Evolutionary conservation across 2,888 invertebrate genomes (phyloP).

Genomic region (Microctonus hyperodae): DNA sequence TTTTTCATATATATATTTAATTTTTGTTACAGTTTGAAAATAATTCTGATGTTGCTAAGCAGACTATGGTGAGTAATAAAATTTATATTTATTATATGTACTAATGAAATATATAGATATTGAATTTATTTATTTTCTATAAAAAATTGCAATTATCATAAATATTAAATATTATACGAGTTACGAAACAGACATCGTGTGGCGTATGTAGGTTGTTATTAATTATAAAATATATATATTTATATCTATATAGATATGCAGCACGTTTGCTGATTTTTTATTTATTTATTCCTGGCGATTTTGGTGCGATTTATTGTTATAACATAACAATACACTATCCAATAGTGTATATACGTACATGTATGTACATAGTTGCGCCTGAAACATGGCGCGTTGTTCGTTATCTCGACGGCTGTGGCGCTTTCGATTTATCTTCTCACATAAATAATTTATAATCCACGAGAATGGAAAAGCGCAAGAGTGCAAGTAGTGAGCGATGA

Average conservation of each 20-base stretch:
- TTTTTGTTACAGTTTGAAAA: slow-evolving; percentile 32
- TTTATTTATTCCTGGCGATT: slow-evolving; percentile 20
- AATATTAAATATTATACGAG: no score
- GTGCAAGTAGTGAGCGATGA: slow-evolving; percentile 12
- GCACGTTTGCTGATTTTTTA: no score
- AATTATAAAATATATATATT: no score
- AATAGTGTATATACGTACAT: not conserved
- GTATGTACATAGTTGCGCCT: not conserved
- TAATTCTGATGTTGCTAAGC: slow-evolving; percentile 15
- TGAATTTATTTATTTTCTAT: no score
- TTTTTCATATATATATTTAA: slow-evolving; percentile 19
- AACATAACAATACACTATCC: slow-evolving; percentile 22
- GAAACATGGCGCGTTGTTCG: slow-evolving; percentile 22
- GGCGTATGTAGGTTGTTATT: no score
- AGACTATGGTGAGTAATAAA: slow-evolving; percentile 31
- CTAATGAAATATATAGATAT: no score
- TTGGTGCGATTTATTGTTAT: slow-evolving; percentile 23
- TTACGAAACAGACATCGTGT: no score
- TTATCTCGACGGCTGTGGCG: slow-evolving; percentile 19
- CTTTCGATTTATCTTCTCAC: slow-evolving; percentile 27
- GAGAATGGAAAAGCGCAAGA: slow-evolving; percentile 16
- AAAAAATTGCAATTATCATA: no score
- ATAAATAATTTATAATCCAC: slow-evolving; percentile 33
- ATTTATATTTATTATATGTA: no score
- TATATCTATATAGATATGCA: no score